Percentiles rank a stretch among this genome's conserved stretches.
These are phyloP conservation scores for Rhinoraja longicauda DNA, from an alignment of 2,797 vertebrate genomes.

Conservation along the genomic window DNA sequence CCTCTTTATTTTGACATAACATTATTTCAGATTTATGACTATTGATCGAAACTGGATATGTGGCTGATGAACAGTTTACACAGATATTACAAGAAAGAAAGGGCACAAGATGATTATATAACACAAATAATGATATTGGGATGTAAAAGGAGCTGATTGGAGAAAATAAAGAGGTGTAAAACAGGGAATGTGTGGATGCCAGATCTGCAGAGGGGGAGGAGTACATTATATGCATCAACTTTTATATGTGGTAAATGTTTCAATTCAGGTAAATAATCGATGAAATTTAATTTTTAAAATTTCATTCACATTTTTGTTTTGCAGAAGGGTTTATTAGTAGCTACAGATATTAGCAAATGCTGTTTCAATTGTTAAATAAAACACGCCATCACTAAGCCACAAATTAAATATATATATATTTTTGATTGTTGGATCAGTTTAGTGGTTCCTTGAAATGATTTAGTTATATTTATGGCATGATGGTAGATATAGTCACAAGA, in stretches of 20 bases:
- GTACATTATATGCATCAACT: neutral
- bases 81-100: neutral
- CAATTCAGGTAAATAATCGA: neutral
- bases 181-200: neutral
- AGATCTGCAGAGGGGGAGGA: neutral
- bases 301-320: neutral
- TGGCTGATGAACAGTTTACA: neutral
- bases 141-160: neutral
- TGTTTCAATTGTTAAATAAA: neutral
- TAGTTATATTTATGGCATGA: neutral
- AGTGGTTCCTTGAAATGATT: neutral
- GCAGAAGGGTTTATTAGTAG: neutral
- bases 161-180: neutral
- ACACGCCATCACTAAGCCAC: neutral
- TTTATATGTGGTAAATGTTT: neutral
- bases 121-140: neutral
- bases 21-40: neutral
- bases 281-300: neutral
- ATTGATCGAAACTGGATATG: neutral
- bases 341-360: neutral
- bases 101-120: neutral
- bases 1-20: no score
- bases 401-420: neutral
- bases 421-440: constrained; percentile 9
- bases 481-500: neutral